Conservation (phyloP, 2,797 vertebrate species). For the Rhinoraja longicauda region DNA sequence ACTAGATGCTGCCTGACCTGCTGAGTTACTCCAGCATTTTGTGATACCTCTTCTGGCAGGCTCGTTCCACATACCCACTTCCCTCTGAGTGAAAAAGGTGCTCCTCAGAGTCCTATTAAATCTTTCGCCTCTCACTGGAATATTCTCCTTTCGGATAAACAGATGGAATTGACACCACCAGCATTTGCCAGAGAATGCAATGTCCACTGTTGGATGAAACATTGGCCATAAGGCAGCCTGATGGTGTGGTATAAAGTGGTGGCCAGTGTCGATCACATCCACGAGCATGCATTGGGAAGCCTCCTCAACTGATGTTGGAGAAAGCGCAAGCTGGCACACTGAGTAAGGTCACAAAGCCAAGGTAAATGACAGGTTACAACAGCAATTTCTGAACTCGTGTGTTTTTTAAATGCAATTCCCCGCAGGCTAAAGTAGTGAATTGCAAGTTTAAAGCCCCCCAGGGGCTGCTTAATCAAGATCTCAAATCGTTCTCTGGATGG, state of each 20-base stretch:
- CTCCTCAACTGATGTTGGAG: background rate
- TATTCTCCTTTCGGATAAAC: background rate
- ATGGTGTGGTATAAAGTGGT: background rate
- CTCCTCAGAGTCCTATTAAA: no score
- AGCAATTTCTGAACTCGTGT: slow-evolving; percentile 4
- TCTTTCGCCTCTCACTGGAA: no score
- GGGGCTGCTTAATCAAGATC: slow-evolving; percentile 30
- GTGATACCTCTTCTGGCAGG: no score
- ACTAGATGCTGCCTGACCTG: no score
- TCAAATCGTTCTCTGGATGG: slow-evolving; percentile 26
- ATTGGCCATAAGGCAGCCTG: background rate
- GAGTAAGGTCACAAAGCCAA: slow-evolving; percentile 8
- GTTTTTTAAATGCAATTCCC: slow-evolving; percentile 30
- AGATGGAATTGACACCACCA: background rate
- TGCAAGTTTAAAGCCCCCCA: slow-evolving; percentile 10
- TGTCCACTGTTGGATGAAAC: background rate
- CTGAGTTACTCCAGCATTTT: no score
- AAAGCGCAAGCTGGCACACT: background rate
- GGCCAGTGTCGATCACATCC: background rate
- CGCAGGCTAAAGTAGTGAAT: background rate
- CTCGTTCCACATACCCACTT: no score
- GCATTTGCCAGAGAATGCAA: background rate
- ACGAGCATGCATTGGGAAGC: background rate
- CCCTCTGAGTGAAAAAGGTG: no score
- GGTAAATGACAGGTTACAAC: background rate